Conservation (phyloP, 2,113 vertebrate genomes). For the Phylloscopus trochilus region DNA sequence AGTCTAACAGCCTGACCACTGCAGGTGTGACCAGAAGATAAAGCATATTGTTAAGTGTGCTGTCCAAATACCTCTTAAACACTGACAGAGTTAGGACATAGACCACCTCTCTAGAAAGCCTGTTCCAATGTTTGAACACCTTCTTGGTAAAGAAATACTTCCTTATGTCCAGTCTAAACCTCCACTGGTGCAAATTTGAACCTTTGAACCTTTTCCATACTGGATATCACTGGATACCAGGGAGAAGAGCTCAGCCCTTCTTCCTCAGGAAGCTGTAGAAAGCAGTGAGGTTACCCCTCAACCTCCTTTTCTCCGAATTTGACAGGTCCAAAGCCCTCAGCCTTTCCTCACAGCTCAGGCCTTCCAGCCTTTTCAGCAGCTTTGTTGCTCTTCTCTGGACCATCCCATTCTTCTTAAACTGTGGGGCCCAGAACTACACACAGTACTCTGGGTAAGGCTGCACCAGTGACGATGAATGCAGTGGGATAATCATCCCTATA, state of each 20-base stretch:
- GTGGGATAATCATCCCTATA: neutral
- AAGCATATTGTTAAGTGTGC: neutral
- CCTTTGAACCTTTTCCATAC: neutral
- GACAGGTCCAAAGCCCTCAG: neutral
- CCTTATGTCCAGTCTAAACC: neutral
- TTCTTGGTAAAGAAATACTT: neutral
- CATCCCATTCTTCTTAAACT: neutral
- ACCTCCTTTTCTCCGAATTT: neutral
- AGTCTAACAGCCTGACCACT: neutral
- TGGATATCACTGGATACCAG: neutral
- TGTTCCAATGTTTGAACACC: neutral
- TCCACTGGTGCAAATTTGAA: neutral
- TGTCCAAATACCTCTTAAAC: neutral
- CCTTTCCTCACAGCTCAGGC: neutral
- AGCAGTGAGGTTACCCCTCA: neutral
- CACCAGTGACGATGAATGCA: neutral
- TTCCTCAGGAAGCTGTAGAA: neutral
- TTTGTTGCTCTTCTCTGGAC: neutral
- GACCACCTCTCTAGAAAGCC: neutral
- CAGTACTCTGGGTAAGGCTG: neutral
- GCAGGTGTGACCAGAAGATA: neutral
- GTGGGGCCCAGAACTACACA: neutral
- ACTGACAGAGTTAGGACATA: neutral
- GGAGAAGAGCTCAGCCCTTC: neutral
- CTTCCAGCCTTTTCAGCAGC: neutral